Conservation (phyloP, 53 echinoderm and acorn worm genomes). For the Temnopleurus reevesii region DNA sequence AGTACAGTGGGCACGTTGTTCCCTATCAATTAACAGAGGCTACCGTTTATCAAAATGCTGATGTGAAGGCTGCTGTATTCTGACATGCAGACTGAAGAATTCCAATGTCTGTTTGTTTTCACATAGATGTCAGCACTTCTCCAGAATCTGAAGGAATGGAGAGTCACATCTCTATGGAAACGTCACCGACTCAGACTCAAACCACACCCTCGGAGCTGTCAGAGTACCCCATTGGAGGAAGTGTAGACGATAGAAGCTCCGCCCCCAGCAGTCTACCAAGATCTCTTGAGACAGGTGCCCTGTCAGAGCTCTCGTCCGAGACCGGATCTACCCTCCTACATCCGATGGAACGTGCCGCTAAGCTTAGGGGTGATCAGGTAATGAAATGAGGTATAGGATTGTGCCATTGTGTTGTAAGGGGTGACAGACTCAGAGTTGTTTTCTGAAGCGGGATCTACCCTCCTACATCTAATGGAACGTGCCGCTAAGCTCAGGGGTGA, state of each 20-base stretch:
- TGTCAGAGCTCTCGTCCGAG: conserved; percentile 58
- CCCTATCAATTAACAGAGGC: too few relatives aligned
- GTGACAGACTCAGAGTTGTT: conserved; percentile 62
- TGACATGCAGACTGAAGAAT: too few relatives aligned
- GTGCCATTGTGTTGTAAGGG: background rate
- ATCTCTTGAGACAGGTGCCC: conserved; percentile 77
- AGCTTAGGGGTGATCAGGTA: conserved; percentile 61
- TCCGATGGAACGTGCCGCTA: conserved; percentile 85
- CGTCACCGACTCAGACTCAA: background rate
- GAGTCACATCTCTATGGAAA: background rate
- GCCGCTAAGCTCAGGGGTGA: conserved; percentile 71
- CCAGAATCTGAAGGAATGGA: background rate
- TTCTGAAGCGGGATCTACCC: conserved; percentile 20
- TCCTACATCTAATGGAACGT: conserved; percentile 89
- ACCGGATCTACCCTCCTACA: conserved; percentile 68
- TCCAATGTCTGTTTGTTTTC: background rate
- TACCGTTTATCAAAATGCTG: too few relatives aligned
- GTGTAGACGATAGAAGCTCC: conserved; percentile 31
- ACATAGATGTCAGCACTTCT: background rate
- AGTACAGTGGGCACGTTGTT: too few relatives aligned
- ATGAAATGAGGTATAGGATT: background rate
- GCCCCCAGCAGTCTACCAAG: background rate
- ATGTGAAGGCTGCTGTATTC: too few relatives aligned
- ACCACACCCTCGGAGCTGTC: conserved; percentile 47
- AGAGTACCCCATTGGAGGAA: conserved; percentile 58